Evolutionary conservation across 1,140 invertebrate species (phyloP).

Genomic region (Galleria mellonella): DNA sequence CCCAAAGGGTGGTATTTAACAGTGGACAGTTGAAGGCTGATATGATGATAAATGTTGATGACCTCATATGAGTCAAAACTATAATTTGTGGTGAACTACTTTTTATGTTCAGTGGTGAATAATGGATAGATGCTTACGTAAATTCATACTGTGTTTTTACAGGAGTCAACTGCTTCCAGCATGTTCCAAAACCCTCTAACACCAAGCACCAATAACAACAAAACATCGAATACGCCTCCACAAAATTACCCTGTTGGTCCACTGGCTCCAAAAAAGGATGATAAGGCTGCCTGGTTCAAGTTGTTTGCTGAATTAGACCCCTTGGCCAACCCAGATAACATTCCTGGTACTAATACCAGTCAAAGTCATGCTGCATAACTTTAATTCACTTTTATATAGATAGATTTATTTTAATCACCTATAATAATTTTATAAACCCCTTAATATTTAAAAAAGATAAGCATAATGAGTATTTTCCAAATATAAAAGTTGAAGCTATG

Average conservation of each 20-base stretch:
- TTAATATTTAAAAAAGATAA: neutral
- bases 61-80: too few relatives aligned
- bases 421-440: neutral
- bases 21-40: too few relatives aligned
- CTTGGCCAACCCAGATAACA: slow-evolving; percentile 82
- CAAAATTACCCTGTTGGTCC: slow-evolving; percentile 13
- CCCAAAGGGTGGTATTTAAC: too few relatives aligned
- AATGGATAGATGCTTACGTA: too few relatives aligned
- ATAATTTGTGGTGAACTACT: too few relatives aligned
- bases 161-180: slow-evolving; percentile 31
- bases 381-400: neutral
- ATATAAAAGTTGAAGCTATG: neutral
- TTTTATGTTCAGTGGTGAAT: too few relatives aligned
- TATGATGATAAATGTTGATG: too few relatives aligned
- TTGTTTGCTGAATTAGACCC: slow-evolving; percentile 96
- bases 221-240: slow-evolving; percentile 11
- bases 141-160: slow-evolving; percentile 10
- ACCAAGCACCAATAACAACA: slow-evolving; percentile 25
- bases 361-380: slow-evolving; percentile 64
- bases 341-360: slow-evolving; percentile 55
- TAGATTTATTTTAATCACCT: too few relatives aligned
- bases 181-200: slow-evolving; percentile 28
- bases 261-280: slow-evolving; percentile 49
- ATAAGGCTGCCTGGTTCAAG: slow-evolving; percentile 86
- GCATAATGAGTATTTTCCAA: neutral